Evolutionary conservation across 2,113 vertebrate species (phyloP), one percentile per base, ranked within the genome.

Genomic region (Strix aluco): DNA sequence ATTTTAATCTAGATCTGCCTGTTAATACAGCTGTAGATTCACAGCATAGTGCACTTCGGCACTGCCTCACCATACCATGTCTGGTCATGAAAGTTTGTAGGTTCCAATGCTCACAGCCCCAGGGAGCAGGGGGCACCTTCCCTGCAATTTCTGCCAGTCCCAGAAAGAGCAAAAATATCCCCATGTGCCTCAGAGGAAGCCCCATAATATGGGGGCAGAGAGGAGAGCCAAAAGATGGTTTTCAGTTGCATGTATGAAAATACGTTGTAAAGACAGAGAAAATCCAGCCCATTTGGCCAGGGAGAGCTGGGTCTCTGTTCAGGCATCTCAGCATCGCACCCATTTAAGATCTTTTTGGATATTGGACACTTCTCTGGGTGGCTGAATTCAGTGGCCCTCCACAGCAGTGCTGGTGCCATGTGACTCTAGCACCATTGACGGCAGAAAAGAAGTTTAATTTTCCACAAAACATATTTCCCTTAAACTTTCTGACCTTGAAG

Each of bases 401-500:
- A 2, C 52, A 46, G 46, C 17, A 11, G 10, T 8, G 34, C 34
- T 22, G 32, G 15, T 69, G 54, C 67, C 0, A 1, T 21, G 38
- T 18, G 55, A 62, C 40, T 16, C 47, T 2, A 4, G 25, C 40
- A 40, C 38, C 1, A 3, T 10, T 1, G 2, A 36, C 8, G 26
- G 59, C 23, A 42, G 29, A 26, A 58, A 69, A 72, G 2, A 47
- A 7, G 2, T 40, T 46, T 9, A 11, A 9, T 8, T 47, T 86
- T 72, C 34, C 20, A 36, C 8, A 17, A 30, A 71, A 57, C 0
- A 0, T 13, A 22, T 80, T 91, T 85, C 49, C 38, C 61, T 61
- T 61, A 32, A 72, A 65, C 27, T 75, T 73, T 57, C 66, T 70
- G 93, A 86, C 92, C 90, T 86, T 96, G 88, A 58, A 74, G 75